A percentile compares a stretch with the other conserved stretches of the same genome.
Evolutionary conservation across 2,113 vertebrate genomes (phyloP).

Genomic region (Hippocampus guttulatus): DNA sequence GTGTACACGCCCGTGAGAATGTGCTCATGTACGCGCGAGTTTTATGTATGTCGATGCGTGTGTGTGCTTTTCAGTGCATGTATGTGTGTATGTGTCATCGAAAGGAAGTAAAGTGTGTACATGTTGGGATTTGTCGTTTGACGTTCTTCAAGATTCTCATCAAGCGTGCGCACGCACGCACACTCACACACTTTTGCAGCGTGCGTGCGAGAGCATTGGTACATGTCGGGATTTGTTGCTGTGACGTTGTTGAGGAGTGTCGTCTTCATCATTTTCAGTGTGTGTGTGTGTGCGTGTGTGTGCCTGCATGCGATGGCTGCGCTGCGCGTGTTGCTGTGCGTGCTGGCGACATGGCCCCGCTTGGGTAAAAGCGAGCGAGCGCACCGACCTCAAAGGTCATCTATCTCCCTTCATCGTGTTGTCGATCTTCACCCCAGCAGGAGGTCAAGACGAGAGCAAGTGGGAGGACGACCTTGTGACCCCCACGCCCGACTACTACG

Average conservation of each 20-base stretch:
- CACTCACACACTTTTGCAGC: too few relatives aligned
- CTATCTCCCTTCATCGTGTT: neutral
- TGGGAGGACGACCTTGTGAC: neutral
- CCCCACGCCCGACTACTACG: slow-evolving; percentile 4
- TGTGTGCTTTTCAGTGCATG: too few relatives aligned
- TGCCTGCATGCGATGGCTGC: neutral
- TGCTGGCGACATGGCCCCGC: neutral
- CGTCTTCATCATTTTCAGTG: neutral
- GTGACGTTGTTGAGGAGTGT: too few relatives aligned
- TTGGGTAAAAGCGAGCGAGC: neutral
- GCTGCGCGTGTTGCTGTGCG: neutral
- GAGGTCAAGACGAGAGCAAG: neutral
- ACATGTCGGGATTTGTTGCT: too few relatives aligned
- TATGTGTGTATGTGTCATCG: too few relatives aligned
- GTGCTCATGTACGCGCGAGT: too few relatives aligned
- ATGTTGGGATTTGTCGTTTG: neutral
- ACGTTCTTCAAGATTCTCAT: neutral
- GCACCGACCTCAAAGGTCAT: too few relatives aligned
- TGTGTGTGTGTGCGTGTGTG: neutral
- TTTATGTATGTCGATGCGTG: too few relatives aligned
- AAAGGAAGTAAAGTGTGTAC: too few relatives aligned
- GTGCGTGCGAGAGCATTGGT: neutral
- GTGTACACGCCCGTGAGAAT: too few relatives aligned
- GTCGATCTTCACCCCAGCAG: neutral
- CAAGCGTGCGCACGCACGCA: too few relatives aligned